Conservation (phyloP, 2,113 vertebrate species). For the Candoia aspera region DNA sequence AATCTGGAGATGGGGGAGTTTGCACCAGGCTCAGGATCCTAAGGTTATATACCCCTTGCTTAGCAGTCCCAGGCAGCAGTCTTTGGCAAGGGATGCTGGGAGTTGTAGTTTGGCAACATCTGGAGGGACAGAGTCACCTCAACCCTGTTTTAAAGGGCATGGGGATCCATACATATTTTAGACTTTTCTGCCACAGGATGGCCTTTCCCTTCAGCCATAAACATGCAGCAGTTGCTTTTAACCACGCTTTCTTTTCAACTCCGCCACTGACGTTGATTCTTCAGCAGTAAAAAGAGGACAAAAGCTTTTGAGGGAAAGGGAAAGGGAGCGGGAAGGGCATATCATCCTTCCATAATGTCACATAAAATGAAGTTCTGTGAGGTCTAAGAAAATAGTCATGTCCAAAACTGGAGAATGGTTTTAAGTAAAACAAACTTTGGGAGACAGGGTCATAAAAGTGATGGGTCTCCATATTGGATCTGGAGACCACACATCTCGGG, state of each 20-base stretch:
- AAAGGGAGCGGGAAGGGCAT: background rate
- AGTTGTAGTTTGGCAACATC: background rate
- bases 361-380: constrained; percentile 50
- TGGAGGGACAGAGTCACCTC: background rate
- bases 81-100: background rate
- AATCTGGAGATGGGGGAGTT: background rate
- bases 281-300: constrained; percentile 46
- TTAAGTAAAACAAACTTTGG: constrained; percentile 42
- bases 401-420: constrained; percentile 46
- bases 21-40: background rate
- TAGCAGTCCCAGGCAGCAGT: background rate
- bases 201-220: constrained; percentile 47
- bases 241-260: constrained; percentile 48
- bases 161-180: background rate
- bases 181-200: background rate
- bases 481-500: constrained; percentile 45
- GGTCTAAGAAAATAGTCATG: background rate
- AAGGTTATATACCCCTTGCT: background rate
- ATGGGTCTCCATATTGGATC: constrained; percentile 24
- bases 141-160: background rate
- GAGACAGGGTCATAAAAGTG: constrained; percentile 41
- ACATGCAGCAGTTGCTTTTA: constrained; percentile 14
- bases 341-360: constrained; percentile 5
- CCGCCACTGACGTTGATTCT: constrained; percentile 56
- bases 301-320: constrained; percentile 13